Evolutionary conservation across 2,113 vertebrate genomes (phyloP).

Genomic region (Paradoxurus hermaphroditus): DNA sequence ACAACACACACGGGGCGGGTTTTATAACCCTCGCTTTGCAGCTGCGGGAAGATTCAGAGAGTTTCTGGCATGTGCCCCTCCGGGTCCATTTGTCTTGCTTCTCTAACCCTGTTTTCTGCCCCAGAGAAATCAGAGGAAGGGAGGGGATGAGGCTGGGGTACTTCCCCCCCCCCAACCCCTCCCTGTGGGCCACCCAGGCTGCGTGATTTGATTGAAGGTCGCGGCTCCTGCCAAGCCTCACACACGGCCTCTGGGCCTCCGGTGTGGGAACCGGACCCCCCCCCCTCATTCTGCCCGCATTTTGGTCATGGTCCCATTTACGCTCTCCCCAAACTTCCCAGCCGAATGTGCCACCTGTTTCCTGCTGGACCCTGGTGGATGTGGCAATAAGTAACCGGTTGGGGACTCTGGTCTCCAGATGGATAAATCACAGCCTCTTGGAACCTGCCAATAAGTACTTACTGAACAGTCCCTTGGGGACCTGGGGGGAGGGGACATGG

Average conservation of each 20-base stretch:
- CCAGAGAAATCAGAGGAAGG: not conserved
- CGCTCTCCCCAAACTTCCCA: not conserved
- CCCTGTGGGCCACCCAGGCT: not conserved
- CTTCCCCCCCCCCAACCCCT: not conserved
- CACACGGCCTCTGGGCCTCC: not conserved
- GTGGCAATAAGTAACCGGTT: rapidly evolving
- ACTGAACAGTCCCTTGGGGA: not conserved
- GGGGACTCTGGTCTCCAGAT: not conserved
- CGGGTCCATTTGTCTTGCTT: not conserved
- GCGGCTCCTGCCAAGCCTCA: not conserved
- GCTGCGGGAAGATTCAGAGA: not conserved
- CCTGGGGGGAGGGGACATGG: not conserved
- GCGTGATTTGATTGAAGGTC: not conserved
- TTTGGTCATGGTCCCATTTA: not conserved
- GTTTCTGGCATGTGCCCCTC: not conserved
- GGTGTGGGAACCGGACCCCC: not conserved
- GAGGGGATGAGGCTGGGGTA: not conserved
- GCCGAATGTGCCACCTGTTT: not conserved
- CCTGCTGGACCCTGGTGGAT: not conserved
- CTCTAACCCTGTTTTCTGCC: not conserved
- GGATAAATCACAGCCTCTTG: not conserved
- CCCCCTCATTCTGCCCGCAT: not conserved
- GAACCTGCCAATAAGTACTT: not conserved
- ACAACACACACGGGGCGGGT: not conserved
- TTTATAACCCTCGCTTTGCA: not conserved